Percentiles rank a stretch among this genome's conserved stretches.
These are phyloP conservation scores for Epistrophe grossulariae DNA, from an alignment of 2,888 invertebrate genomes.

Conservation along the genomic window DNA sequence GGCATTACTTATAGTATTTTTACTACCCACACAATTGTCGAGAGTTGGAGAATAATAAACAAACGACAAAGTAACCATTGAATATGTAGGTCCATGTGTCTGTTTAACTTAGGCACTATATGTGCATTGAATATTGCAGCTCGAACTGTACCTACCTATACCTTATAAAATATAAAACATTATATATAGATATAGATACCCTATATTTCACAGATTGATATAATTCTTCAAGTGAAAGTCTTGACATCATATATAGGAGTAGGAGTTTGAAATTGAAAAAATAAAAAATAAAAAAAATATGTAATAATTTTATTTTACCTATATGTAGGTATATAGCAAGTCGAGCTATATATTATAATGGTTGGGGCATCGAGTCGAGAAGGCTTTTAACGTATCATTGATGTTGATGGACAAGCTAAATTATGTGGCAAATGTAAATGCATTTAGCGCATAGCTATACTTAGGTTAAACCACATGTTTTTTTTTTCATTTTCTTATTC, in stretches of 20 bases:
- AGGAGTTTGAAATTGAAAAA: neutral
- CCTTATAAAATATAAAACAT: slow-evolving; percentile 7
- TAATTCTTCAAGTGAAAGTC: slow-evolving; percentile 73
- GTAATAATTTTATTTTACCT: slow-evolving; percentile 36
- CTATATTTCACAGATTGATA: slow-evolving; percentile 71
- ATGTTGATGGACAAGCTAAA: slow-evolving; percentile 67
- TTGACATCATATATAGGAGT: slow-evolving; percentile 18
- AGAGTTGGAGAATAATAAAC: neutral
- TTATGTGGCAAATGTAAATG: slow-evolving; percentile 70
- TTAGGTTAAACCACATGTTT: slow-evolving; percentile 24
- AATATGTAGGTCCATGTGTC: slow-evolving; percentile 13
- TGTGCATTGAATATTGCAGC: slow-evolving; percentile 8
- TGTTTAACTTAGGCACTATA: slow-evolving; percentile 25
- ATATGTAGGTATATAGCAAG: neutral
- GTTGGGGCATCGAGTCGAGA: slow-evolving; percentile 60
- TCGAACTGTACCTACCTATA: no score
- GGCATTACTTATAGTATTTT: neutral
- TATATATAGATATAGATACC: slow-evolving; percentile 23
- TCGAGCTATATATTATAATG: slow-evolving; percentile 2
- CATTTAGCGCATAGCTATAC: slow-evolving; percentile 63
- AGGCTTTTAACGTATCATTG: slow-evolving; percentile 73
- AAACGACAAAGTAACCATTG: slow-evolving; percentile 20
- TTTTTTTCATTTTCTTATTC: slow-evolving; percentile 29
- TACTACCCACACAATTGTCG: slow-evolving; percentile 22
- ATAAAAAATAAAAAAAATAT: neutral